phyloP scores from a whole-genome alignment of 1,140 invertebrate genomes.

The Eurosta solidaginis region DNA sequence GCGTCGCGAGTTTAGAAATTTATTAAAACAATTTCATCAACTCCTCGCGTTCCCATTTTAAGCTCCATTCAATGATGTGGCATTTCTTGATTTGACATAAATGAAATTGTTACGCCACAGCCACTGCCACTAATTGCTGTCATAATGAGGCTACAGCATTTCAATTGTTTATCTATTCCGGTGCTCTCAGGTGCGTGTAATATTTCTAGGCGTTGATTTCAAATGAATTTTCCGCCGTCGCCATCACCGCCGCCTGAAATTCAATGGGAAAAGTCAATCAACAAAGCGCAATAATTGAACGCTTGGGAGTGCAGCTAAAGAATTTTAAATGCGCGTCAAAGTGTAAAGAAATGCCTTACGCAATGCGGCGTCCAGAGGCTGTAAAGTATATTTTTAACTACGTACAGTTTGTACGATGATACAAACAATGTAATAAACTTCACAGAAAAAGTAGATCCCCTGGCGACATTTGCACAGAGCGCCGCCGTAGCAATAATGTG shows the following conservation, averaged over 20 bases:
- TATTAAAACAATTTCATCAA: neutral
- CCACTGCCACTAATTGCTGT: neutral
- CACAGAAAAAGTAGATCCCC: neutral
- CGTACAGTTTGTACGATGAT: no score
- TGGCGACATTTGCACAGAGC: neutral
- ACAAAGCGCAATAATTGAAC: conserved; percentile 9
- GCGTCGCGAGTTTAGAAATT: no score
- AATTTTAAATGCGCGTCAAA: neutral
- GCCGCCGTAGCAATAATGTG: neutral
- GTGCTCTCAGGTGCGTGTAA: neutral
- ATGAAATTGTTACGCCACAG: conserved; percentile 17
- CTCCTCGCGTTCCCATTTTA: neutral
- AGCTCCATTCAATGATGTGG: neutral
- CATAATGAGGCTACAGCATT: neutral
- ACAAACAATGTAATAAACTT: conserved; percentile 24
- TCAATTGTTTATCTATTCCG: neutral
- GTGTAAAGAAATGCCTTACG: neutral
- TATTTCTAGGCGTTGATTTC: neutral
- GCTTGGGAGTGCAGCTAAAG: neutral
- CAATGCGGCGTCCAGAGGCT: neutral
- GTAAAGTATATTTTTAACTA: no score
- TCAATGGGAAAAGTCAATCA: neutral
- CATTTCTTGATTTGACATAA: neutral
- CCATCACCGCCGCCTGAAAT: no score
- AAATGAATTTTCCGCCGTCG: neutral